Evolutionary conservation across 2,797 vertebrate species (phyloP).

Genomic region (Halcyon leucocephala): DNA sequence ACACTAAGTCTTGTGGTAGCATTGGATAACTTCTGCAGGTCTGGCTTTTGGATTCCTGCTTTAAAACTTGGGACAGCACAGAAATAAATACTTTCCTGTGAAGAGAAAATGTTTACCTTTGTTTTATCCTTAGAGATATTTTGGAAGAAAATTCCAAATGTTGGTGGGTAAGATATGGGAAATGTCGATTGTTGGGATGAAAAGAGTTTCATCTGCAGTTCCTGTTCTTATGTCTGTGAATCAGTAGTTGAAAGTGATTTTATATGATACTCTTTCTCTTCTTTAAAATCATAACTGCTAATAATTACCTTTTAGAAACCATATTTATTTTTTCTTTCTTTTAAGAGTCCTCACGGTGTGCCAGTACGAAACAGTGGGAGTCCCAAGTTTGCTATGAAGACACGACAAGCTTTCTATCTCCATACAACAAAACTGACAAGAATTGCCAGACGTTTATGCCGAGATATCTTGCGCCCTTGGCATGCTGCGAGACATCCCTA

Average conservation of each 20-base stretch:
- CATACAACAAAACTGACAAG: slow-evolving; percentile 91
- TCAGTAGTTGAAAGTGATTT: not conserved
- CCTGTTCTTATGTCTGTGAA: not conserved
- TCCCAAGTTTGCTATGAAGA: slow-evolving; percentile 98
- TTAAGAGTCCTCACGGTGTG: slow-evolving; percentile 91
- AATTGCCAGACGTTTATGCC: slow-evolving; percentile 90
- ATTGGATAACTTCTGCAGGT: not conserved
- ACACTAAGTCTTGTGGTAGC: not conserved
- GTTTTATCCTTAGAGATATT: not conserved
- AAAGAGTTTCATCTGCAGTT: not conserved
- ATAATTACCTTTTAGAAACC: not conserved
- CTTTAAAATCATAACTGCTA: not conserved
- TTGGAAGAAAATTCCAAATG: not conserved
- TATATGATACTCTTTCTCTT: not conserved
- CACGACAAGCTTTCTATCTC: slow-evolving; percentile 95
- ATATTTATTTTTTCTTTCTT: slow-evolving; percentile 8
- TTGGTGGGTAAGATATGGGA: not conserved
- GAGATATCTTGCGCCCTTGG: slow-evolving; percentile 90
- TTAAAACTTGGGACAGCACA: not conserved
- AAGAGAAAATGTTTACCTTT: not conserved
- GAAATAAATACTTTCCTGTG: not conserved
- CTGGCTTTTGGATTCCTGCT: not conserved
- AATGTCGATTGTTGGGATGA: not conserved
- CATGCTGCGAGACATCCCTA: slow-evolving; percentile 93
- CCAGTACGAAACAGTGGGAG: slow-evolving; percentile 91